Conservation (phyloP, 2,797 vertebrate genomes). For the Heliangelus exortis region DNA sequence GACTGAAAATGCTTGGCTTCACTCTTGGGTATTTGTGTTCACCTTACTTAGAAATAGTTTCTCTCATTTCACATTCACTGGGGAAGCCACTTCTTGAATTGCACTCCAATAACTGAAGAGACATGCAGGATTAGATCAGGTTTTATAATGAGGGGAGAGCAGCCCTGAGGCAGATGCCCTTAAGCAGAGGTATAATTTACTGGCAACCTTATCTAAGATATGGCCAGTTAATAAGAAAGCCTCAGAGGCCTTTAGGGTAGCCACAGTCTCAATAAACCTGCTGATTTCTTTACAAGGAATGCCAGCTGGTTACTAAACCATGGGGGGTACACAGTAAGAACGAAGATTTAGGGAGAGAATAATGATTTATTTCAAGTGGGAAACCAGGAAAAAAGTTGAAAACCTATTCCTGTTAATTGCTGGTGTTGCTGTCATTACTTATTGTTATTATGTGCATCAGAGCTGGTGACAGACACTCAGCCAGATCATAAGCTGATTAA, state of each 20-base stretch:
- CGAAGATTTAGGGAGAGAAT: background rate
- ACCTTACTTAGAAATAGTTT: background rate
- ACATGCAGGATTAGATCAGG: slow-evolving; percentile 55
- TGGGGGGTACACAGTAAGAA: background rate
- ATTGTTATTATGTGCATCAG: background rate
- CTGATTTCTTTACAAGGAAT: slow-evolving; percentile 32
- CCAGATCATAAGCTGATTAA: background rate
- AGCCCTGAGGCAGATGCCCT: slow-evolving; percentile 54
- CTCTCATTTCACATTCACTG: background rate
- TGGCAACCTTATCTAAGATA: slow-evolving; percentile 48
- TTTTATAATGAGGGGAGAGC: slow-evolving; percentile 62
- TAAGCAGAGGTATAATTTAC: slow-evolving; percentile 63
- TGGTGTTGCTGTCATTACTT: background rate
- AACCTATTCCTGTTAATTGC: background rate
- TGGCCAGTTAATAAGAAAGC: slow-evolving; percentile 52
- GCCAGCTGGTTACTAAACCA: slow-evolving; percentile 41
- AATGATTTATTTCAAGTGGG: slow-evolving; percentile 21
- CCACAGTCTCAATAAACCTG: slow-evolving; percentile 35
- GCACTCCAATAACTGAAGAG: slow-evolving; percentile 55
- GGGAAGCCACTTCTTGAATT: slow-evolving; percentile 44
- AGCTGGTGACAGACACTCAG: background rate
- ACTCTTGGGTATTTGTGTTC: slow-evolving; percentile 14
- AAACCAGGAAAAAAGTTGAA: slow-evolving; percentile 5
- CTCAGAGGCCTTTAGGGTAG: slow-evolving; percentile 38
- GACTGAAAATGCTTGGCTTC: background rate